Conservation (phyloP, 2,888 invertebrate genomes). For the Automeris io region DNA sequence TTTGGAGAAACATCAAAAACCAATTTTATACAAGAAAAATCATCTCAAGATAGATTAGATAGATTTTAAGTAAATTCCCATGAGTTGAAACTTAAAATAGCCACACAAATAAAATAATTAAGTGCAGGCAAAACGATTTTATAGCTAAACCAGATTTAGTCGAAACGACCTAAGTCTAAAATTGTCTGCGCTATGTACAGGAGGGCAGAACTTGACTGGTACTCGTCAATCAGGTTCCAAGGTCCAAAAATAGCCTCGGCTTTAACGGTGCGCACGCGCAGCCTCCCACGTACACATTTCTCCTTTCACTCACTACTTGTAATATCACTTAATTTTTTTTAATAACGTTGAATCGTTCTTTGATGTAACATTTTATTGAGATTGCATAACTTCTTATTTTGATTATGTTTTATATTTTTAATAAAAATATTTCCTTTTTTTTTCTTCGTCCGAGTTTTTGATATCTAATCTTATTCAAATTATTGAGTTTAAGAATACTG, state of each 20-base stretch:
- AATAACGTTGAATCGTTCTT: conserved; percentile 16
- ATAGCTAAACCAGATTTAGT: conserved; percentile 13
- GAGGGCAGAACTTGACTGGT: conserved; percentile 35
- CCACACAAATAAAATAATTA: too few relatives aligned
- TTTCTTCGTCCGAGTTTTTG: too few relatives aligned
- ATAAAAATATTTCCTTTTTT: too few relatives aligned
- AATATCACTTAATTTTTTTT: conserved; percentile 9
- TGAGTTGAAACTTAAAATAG: too few relatives aligned
- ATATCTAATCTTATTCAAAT: too few relatives aligned
- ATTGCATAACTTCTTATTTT: conserved; percentile 6
- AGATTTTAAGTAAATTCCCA: too few relatives aligned
- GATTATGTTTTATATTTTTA: neutral
- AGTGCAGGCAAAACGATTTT: conserved; percentile 18
- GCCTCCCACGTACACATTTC: conserved; percentile 53
- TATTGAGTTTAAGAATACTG: too few relatives aligned
- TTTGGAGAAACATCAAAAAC: too few relatives aligned
- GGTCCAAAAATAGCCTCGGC: conserved; percentile 56
- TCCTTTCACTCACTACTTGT: conserved; percentile 51
- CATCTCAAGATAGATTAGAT: too few relatives aligned
- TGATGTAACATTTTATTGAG: conserved; percentile 10
- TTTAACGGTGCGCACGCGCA: conserved; percentile 53
- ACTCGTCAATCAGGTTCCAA: conserved; percentile 44
- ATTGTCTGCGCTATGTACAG: conserved; percentile 33
- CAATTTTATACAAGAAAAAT: too few relatives aligned
- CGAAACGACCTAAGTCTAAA: conserved; percentile 16